phyloP scores from a whole-genome alignment of 2,113 vertebrate genomes.

The Pluvianellus socialis region DNA sequence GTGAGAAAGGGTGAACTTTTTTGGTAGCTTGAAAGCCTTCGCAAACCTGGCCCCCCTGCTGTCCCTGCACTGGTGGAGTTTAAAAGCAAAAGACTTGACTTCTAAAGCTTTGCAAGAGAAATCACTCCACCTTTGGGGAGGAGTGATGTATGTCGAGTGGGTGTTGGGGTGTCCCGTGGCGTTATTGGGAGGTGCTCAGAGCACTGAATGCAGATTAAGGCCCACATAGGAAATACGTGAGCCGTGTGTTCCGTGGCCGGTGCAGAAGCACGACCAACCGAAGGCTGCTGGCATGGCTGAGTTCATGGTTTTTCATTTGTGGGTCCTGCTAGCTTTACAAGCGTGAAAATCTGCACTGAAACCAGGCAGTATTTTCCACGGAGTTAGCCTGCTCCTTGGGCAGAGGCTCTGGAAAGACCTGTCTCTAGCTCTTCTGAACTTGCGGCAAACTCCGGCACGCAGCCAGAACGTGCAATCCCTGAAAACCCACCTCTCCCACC shows the following conservation, averaged over 20 bases:
- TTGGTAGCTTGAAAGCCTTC: neutral
- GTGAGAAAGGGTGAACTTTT: neutral
- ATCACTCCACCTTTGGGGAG: neutral
- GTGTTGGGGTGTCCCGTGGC: neutral
- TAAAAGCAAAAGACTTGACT: neutral
- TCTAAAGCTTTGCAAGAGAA: neutral
- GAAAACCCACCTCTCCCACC: neutral
- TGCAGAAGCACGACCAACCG: neutral
- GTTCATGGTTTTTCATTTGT: neutral
- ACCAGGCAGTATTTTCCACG: neutral
- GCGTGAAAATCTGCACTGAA: neutral
- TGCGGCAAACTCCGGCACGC: neutral
- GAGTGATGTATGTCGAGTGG: rapidly evolving
- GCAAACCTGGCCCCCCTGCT: neutral
- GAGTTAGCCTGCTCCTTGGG: neutral
- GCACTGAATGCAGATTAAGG: neutral
- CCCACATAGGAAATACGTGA: neutral
- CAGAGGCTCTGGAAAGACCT: neutral
- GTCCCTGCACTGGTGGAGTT: neutral
- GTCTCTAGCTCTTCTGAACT: neutral
- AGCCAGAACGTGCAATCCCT: neutral
- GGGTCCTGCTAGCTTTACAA: neutral
- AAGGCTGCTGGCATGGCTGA: neutral
- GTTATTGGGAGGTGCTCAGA: neutral
- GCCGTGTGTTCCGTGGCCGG: rapidly evolving